Evolutionary conservation across 1,140 invertebrate species (phyloP).

Genomic region (Drosophila orosa): DNA sequence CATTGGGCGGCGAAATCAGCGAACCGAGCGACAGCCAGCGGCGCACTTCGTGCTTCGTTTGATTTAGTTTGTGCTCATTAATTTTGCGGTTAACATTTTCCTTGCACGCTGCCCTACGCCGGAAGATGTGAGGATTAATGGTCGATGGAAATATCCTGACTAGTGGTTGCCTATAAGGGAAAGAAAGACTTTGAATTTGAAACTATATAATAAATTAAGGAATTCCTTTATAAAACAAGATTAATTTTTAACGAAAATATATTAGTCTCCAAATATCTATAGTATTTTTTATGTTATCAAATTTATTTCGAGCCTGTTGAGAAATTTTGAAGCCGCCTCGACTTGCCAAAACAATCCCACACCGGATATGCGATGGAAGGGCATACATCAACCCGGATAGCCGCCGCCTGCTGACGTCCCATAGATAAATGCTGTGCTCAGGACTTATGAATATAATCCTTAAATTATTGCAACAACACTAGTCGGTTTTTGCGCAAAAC

Average conservation of each 20-base stretch:
- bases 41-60: slow-evolving; percentile 70
- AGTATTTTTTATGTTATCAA: neutral
- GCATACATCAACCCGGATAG: slow-evolving; percentile 23
- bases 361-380: neutral
- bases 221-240: too few species aligned
- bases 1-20: slow-evolving; percentile 14
- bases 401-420: slow-evolving; percentile 33
- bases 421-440: slow-evolving; percentile 62
- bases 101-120: slow-evolving; percentile 33
- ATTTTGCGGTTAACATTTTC: slow-evolving; percentile 69
- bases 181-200: too few species aligned
- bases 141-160: neutral
- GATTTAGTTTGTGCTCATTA: slow-evolving; percentile 77
- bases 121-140: slow-evolving; percentile 12
- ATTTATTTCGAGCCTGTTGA: neutral
- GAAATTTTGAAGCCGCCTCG: neutral
- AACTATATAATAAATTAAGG: too few species aligned
- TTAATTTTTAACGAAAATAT: neutral
- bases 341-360: neutral
- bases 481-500: slow-evolving; percentile 46
- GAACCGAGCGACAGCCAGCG: slow-evolving; percentile 38
- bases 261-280: rapidly evolving
- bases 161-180: too few species aligned
- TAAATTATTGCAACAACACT: slow-evolving; percentile 78
- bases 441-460: slow-evolving; percentile 81